Base-by-base conservation (phyloP, 1,140 invertebrate genomes). In the Aphelinus certus region DNA sequence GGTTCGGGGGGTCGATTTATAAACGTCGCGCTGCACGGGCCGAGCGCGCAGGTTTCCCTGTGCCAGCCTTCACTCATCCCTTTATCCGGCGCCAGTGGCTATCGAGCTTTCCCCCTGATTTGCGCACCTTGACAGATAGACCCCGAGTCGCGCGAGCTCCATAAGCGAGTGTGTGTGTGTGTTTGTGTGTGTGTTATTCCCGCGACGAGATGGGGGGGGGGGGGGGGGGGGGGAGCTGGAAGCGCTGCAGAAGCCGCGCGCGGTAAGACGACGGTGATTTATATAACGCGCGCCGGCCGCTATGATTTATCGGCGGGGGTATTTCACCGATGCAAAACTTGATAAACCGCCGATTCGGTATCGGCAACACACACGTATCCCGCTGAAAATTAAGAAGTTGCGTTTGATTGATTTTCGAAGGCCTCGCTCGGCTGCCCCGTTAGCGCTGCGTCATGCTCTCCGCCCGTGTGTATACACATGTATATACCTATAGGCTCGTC, bases 371-470 rank as follows among this genome's bases (percentile, higher is more conserved):
- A 26, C 26, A 26, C 26, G 26, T 64, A 69, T 65, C 45, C 47
- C 53, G 7, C 7, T 47, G 73, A 75, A 71, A 75, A 75, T 75
- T 75, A 75, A 75, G 67, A 75, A 71, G 73, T 75, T 71, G 3
- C 10, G 3, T 47, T 67, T 75, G 73, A 75, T 75, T 75, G 73
- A 75, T 75, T 75, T 65, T 10, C 58, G 43, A 48, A 43, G 10
- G 55, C 5, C 53, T 26, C 7, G 7, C 63, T 7, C n/a, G 10
- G 6, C 9, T 56, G 6, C 48, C n/a, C 63, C 45, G 3, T 71
- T 71, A 49, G 55, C 51, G 55, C 26, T 48, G n/a, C 10, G 45
- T 66, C 71, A 58, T 47, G 7, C n/a, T 51, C 63, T 49, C 47
- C 9, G 9, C 47, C n/a, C 45, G 56, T 48, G 3, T 57, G 47